A percentile compares a stretch with the other conserved stretches of the same genome.
Conservation (phyloP, 1,140 invertebrate species). For the Saccostrea cuccullata region DNA sequence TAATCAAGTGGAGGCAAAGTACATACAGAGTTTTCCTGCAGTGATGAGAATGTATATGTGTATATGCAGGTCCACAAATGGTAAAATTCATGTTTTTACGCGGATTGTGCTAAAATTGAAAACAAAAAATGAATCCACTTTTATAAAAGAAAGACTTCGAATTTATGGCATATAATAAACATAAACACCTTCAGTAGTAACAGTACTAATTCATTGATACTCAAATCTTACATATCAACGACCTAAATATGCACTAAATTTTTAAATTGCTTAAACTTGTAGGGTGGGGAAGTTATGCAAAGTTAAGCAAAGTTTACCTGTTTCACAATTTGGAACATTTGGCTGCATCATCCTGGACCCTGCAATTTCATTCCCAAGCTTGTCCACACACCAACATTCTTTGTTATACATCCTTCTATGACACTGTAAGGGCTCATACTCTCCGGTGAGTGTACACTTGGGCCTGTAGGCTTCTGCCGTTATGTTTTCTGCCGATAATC, state of each 20-base stretch:
- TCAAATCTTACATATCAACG: too few species aligned
- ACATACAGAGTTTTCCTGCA: background rate
- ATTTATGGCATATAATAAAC: too few species aligned
- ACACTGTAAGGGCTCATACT: slow-evolving; percentile 69
- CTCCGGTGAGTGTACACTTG: slow-evolving; percentile 63
- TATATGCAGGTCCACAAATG: too few species aligned
- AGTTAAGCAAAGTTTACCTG: slow-evolving; percentile 52
- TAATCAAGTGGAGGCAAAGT: background rate
- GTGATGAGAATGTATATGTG: background rate
- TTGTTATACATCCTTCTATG: slow-evolving; percentile 46
- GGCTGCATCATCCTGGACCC: slow-evolving; percentile 62
- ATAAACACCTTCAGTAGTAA: too few species aligned
- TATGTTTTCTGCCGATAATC: slow-evolving; percentile 57
- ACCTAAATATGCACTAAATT: too few species aligned
- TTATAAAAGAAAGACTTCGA: too few species aligned
- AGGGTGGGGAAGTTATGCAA: too few species aligned
- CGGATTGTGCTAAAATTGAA: too few species aligned
- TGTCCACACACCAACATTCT: slow-evolving; percentile 72
- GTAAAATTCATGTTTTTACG: too few species aligned
- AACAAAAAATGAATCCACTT: too few species aligned
- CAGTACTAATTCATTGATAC: too few species aligned
- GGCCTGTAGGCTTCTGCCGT: slow-evolving; percentile 55
- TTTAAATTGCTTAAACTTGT: too few species aligned
- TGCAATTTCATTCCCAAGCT: slow-evolving; percentile 61
- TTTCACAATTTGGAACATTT: slow-evolving; percentile 67